phyloP scores from a whole-genome alignment of 2,797 vertebrate species.

The Mus minutoides region DNA sequence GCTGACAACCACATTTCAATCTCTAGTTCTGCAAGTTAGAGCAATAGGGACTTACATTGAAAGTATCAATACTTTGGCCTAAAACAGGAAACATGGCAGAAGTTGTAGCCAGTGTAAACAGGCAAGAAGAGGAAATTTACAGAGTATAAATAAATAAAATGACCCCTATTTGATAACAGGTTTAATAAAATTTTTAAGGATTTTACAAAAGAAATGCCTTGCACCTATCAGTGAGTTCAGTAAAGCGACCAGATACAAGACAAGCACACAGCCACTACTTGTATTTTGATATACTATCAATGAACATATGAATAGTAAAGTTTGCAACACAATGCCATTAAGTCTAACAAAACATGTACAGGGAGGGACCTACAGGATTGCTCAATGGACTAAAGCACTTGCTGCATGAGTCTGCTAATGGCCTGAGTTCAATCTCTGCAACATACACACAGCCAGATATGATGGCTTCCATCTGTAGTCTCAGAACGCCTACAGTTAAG shows the following conservation, averaged over 20 bases:
- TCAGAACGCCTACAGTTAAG: neutral
- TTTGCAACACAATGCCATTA: neutral
- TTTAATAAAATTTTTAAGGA: constrained; percentile 3
- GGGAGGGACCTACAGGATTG: neutral
- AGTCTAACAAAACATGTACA: neutral
- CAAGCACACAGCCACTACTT: neutral
- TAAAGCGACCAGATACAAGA: neutral
- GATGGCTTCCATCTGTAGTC: neutral
- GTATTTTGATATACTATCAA: neutral
- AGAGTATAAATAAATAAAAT: neutral
- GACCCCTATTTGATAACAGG: neutral
- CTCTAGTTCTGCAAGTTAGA: neutral
- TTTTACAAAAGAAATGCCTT: neutral
- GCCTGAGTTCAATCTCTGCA: neutral
- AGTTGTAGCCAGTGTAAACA: neutral
- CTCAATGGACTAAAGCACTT: neutral
- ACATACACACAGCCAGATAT: neutral
- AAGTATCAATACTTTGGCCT: neutral
- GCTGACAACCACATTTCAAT: too few relatives aligned
- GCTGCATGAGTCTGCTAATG: neutral
- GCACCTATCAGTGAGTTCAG: neutral
- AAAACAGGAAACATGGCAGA: neutral
- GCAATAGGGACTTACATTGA: neutral
- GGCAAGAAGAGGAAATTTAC: neutral
- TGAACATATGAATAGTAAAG: neutral